These are phyloP conservation scores for Andrena chrysosceles DNA, from an alignment of 2,888 invertebrate genomes.

Conservation along the genomic window DNA sequence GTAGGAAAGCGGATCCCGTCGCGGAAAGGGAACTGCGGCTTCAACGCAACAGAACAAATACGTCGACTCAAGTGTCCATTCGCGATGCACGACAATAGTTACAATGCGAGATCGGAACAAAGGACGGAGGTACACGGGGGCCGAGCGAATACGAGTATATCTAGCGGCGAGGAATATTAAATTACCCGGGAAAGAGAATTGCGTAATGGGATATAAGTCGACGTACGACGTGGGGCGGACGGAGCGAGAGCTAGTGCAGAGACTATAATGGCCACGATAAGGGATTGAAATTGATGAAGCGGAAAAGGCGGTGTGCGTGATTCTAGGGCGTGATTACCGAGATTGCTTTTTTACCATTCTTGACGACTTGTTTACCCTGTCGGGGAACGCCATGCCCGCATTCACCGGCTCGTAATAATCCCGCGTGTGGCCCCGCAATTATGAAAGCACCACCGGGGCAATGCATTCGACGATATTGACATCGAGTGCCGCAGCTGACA, in stretches of 20 bases:
- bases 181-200: constrained; percentile 28
- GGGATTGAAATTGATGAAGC: constrained; percentile 38
- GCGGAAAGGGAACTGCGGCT: constrained; percentile 42
- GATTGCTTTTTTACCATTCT: constrained; percentile 33
- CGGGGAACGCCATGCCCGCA: background rate
- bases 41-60: constrained; percentile 51
- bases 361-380: constrained; percentile 24
- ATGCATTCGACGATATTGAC: constrained; percentile 29
- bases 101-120: constrained; percentile 53
- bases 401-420: constrained; percentile 26
- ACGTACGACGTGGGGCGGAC: background rate
- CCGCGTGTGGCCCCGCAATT: constrained; percentile 15
- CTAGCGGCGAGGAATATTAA: constrained; percentile 33
- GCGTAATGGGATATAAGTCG: constrained; percentile 39
- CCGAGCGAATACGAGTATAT: background rate
- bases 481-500: constrained; percentile 20
- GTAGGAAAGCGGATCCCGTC: constrained; percentile 40
- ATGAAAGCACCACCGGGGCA: constrained; percentile 3
- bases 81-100: constrained; percentile 48
- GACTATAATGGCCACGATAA: constrained; percentile 34
- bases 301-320: constrained; percentile 20
- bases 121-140: constrained; percentile 12
- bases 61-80: constrained; percentile 62
- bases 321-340: constrained; percentile 33
- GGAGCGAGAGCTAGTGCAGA: background rate